Evolutionary conservation across 2,888 invertebrate species (phyloP).

Genomic region (Rotaria sp.): DNA sequence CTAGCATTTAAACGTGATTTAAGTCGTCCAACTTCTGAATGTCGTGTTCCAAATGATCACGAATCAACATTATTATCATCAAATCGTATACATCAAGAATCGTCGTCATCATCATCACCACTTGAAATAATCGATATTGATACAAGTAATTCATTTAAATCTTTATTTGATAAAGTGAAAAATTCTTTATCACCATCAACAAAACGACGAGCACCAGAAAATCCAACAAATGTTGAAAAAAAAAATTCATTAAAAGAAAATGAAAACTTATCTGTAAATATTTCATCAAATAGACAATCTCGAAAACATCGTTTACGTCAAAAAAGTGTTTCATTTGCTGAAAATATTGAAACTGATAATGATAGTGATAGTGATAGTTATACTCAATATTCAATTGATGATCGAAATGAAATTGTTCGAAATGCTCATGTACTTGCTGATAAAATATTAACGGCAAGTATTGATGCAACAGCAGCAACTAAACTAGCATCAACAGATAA

Average conservation of each 20-base stretch:
- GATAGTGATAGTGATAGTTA: neutral
- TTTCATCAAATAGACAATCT: neutral
- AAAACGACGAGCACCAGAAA: neutral
- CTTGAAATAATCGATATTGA: neutral
- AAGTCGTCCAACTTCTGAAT: neutral
- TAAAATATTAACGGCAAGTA: neutral
- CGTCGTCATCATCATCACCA: neutral
- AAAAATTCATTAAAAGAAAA: neutral
- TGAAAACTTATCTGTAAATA: neutral
- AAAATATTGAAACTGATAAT: neutral
- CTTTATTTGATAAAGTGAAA: neutral
- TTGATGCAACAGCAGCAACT: neutral
- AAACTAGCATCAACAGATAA: neutral
- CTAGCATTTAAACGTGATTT: slow-evolving; percentile 9
- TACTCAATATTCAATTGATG: neutral
- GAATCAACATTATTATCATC: neutral
- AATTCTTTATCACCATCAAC: neutral
- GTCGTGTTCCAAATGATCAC: neutral
- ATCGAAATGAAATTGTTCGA: neutral
- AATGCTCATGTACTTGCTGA: slow-evolving; percentile 2
- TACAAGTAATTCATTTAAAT: neutral
- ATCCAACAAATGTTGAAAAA: neutral
- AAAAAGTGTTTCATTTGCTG: slow-evolving; percentile 23
- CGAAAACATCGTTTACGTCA: neutral
- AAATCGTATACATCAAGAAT: neutral